Base-by-base conservation (phyloP, 2,888 invertebrate species). In the Hyposoter dolosus region DNA sequence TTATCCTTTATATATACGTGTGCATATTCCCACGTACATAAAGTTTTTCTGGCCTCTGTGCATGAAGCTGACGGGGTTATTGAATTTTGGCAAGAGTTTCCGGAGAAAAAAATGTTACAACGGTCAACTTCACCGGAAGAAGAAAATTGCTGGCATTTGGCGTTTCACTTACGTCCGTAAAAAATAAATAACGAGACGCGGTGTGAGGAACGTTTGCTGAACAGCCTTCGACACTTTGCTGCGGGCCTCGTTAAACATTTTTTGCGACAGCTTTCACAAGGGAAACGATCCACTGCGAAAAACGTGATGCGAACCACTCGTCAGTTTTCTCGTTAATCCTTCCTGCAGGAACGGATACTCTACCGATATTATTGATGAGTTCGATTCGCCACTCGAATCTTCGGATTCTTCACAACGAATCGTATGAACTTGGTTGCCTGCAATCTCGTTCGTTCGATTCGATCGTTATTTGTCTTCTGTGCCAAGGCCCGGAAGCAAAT, bases 21-120 rank as follows among this genome's bases (percentile, higher is more conserved):
- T 68, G 35, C 35, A 47, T 74, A 81, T 63, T 71, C n/a, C 19
- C 23, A 74, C 32, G 35, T 47, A 65, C 56, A 72, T 63, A 35
- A 17, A 53, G 12, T 10, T 72, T 45, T 63, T 47, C 12, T 19
- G 7, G 15, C 7, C 35, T 12, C 53, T 19, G 23, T 1, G 28
- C 28, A 28, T 83, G 78, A 83, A 78, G 40, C 43, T 76, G 84
- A 84, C 75, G 23, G 43, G 75, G 40, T 80, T 71, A 84, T 76
- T 76, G 60, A 15, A 69, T 28, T 69, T 53, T 43, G n/a, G 19
- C 5, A 19, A 19, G 23, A 60, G 50, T 19, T 66, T 68, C 40
- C 10, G 10, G 15, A 63, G 19, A 50, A 80, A 80, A 60, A 60
- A 35, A 47, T 23, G 40, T n/a, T 32, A 45, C 9, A 50, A 6